These are phyloP conservation scores for Uloborus plumipes DNA, from an alignment of 2,888 invertebrate species.

Conservation along the genomic window DNA sequence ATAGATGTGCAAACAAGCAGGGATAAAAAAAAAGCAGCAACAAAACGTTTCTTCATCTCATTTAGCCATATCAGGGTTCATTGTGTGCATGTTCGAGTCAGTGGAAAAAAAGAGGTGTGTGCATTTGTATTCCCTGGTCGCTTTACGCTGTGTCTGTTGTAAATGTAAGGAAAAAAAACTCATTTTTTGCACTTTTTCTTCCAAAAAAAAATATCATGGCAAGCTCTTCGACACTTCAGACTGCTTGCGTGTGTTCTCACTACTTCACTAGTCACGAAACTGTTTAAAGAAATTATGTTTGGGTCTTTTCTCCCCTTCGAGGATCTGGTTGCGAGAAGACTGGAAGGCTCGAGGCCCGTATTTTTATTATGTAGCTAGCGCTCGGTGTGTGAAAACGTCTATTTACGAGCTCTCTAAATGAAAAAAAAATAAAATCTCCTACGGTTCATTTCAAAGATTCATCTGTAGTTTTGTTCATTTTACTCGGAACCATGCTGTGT, in stretches of 20 bases:
- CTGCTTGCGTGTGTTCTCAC: conserved; percentile 48
- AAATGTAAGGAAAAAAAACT: conserved; percentile 39
- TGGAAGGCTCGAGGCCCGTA: conserved; percentile 34
- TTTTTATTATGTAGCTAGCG: conserved; percentile 55
- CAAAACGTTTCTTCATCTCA: conserved; percentile 39
- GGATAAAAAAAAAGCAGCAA: conserved; percentile 25
- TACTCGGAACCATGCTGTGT: conserved; percentile 42
- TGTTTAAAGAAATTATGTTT: conserved; percentile 19
- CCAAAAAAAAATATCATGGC: conserved; percentile 38
- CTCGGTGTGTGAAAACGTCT: conserved; percentile 34
- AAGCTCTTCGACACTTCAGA: conserved; percentile 33
- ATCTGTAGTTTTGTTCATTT: conserved; percentile 26
- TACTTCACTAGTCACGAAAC: conserved; percentile 62
- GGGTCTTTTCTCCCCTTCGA: conserved; percentile 8
- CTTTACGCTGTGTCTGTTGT: conserved; percentile 58
- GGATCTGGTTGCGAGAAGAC: conserved; percentile 22
- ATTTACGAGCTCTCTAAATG: conserved; percentile 39
- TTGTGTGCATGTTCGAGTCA: conserved; percentile 4
- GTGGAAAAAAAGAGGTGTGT: conserved; percentile 7
- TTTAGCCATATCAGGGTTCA: conserved; percentile 63
- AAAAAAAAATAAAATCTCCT: conserved; percentile 9
- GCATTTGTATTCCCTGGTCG: conserved; percentile 53
- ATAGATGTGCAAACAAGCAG: conserved; percentile 54
- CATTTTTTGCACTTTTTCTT: conserved; percentile 61
- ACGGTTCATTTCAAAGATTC: conserved; percentile 36